Conservation (phyloP, 1,140 invertebrate species). For the Meloidogyne floridensis region DNA sequence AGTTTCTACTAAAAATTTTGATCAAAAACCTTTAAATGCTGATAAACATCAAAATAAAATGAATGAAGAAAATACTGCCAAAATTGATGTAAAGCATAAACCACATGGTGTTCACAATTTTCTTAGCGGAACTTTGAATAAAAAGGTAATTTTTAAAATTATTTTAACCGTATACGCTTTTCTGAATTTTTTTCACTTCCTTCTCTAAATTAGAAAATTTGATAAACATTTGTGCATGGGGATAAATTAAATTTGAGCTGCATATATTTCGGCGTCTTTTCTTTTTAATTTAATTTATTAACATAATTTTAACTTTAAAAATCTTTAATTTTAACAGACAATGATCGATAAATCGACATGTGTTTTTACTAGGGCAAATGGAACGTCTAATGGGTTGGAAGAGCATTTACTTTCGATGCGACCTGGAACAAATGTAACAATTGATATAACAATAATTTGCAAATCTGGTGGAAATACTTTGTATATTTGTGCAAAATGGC, state of each 20-base stretch:
- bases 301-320: background rate
- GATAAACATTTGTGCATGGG: too few species aligned
- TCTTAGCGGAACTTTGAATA: slow-evolving; percentile 10
- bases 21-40: background rate
- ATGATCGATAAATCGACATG: slow-evolving; percentile 30
- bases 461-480: slow-evolving; percentile 43
- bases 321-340: background rate
- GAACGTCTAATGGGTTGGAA: slow-evolving; percentile 18
- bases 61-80: background rate
- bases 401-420: slow-evolving; percentile 32
- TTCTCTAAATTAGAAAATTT: background rate
- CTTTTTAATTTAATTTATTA: too few species aligned
- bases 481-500: slow-evolving; percentile 47
- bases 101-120: slow-evolving; percentile 18
- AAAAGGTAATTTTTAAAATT: slow-evolving; percentile 3
- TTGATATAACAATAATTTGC: slow-evolving; percentile 42
- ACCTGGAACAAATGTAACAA: slow-evolving; percentile 38
- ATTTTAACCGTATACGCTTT: background rate
- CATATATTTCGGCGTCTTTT: too few species aligned
- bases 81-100: background rate
- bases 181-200: background rate
- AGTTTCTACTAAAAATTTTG: background rate
- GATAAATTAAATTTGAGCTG: too few species aligned
- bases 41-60: background rate
- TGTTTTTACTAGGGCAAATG: slow-evolving; percentile 14